A percentile compares a stretch with the other conserved stretches of the same genome.
Evolutionary conservation across 2,113 vertebrate genomes (phyloP).

Genomic region (Rhabdomys dilectus): DNA sequence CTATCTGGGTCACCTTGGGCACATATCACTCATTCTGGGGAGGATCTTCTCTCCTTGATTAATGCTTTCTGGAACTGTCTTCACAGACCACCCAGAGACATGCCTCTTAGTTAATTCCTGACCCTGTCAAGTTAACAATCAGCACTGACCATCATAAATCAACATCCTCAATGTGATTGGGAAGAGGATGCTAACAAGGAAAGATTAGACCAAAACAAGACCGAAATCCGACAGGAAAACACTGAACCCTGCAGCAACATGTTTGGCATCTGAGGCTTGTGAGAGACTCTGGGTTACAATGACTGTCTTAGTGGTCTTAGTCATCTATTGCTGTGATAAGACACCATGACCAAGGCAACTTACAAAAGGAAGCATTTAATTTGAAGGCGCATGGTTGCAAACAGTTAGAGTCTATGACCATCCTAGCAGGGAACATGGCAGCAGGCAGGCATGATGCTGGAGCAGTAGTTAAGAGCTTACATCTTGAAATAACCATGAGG

Average conservation of each 20-base stretch:
- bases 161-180: neutral
- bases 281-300: neutral
- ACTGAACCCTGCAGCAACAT: neutral
- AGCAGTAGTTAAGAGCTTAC: neutral
- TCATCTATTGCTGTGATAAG: neutral
- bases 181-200: neutral
- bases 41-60: neutral
- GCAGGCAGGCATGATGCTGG: neutral
- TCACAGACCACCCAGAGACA: neutral
- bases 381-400: neutral
- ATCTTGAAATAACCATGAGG: neutral
- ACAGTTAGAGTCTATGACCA: neutral
- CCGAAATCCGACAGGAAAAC: neutral
- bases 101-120: neutral
- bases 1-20: neutral
- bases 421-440: neutral
- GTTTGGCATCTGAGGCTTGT: neutral
- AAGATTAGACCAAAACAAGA: neutral
- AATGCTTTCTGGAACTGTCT: neutral
- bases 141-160: neutral
- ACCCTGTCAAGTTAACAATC: neutral
- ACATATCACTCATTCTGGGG: neutral
- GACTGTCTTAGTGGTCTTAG: neutral
- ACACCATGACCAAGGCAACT: neutral
- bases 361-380: neutral